Evolutionary conservation across 2,888 invertebrate genomes (phyloP).

Genomic region (Agrotis ipsilon): DNA sequence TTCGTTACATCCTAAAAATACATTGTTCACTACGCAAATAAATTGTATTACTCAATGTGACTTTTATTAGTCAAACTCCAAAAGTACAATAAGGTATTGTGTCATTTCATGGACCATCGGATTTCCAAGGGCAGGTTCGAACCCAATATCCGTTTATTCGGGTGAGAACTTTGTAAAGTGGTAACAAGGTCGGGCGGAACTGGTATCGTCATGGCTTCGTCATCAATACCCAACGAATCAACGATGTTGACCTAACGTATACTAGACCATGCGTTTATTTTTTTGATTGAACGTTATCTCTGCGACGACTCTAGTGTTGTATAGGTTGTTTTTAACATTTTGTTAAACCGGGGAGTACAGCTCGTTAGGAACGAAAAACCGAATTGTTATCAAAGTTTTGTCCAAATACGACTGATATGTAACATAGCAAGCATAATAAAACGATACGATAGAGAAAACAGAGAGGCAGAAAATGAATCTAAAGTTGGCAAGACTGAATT

Average conservation of each 20-base stretch:
- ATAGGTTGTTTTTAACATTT: no score
- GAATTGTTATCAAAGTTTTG: no score
- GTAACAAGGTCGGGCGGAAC: slow-evolving; percentile 49
- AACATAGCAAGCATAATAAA: not conserved
- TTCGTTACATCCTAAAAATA: slow-evolving; percentile 1
- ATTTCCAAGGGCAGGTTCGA: slow-evolving; percentile 56
- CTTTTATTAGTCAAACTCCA: slow-evolving; percentile 27
- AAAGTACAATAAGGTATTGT: slow-evolving; percentile 52
- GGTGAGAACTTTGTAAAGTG: slow-evolving; percentile 51
- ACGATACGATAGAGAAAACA: not conserved
- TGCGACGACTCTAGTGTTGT: no score
- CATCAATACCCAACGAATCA: slow-evolving; percentile 15
- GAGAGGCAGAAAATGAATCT: no score
- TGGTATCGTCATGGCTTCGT: slow-evolving; percentile 13
- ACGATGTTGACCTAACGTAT: not conserved
- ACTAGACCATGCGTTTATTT: no score
- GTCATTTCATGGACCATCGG: slow-evolving; percentile 50
- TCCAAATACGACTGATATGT: not conserved
- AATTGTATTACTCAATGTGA: slow-evolving; percentile 16
- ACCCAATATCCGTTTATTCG: slow-evolving; percentile 58
- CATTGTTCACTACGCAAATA: slow-evolving; percentile 20
- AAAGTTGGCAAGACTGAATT: not conserved
- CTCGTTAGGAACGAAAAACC: no score
- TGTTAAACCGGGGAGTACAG: no score
- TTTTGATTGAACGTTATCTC: no score